Percentiles rank a stretch among this genome's conserved stretches.
These are phyloP conservation scores for Porites evermanni DNA, from an alignment of 92 coral and sea anemone species.

Conservation along the genomic window DNA sequence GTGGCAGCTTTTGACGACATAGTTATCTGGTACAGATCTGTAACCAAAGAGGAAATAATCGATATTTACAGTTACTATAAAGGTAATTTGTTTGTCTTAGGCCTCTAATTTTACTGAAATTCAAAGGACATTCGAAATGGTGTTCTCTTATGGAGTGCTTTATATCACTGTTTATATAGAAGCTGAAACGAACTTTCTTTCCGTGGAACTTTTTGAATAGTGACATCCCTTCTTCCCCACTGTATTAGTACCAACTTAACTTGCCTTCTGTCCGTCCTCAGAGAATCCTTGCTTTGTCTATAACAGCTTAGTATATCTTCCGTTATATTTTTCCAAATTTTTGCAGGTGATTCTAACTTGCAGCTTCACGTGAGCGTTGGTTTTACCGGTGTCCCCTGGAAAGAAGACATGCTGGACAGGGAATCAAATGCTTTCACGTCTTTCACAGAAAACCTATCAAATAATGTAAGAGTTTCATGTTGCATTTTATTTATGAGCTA, in stretches of 20 bases:
- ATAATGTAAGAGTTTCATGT: background rate
- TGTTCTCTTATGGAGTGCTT: background rate
- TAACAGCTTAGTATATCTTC: too few species aligned
- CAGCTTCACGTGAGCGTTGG: background rate
- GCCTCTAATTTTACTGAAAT: too few species aligned
- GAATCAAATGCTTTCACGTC: constrained; percentile 5
- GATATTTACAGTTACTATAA: constrained; percentile 18
- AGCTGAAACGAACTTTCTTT: too few species aligned
- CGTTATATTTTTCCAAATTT: background rate
- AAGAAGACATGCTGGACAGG: background rate
- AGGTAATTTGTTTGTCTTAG: background rate
- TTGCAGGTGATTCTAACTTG: constrained; percentile 13
- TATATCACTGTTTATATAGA: too few species aligned
- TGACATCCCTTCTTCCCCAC: too few species aligned
- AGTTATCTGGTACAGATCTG: constrained; percentile 31
- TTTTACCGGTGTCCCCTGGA: constrained; percentile 10
- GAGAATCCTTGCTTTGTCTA: too few species aligned
- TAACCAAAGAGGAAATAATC: constrained; percentile 3
- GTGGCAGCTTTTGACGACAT: constrained; percentile 40
- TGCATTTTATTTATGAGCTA: background rate
- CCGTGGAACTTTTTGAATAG: too few species aligned
- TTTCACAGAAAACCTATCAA: background rate
- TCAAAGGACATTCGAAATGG: too few species aligned
- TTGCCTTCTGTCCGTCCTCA: too few species aligned
- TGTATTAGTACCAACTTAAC: too few species aligned